phyloP scores from a whole-genome alignment of 2,888 invertebrate species.

The Folsomia manolachei region DNA sequence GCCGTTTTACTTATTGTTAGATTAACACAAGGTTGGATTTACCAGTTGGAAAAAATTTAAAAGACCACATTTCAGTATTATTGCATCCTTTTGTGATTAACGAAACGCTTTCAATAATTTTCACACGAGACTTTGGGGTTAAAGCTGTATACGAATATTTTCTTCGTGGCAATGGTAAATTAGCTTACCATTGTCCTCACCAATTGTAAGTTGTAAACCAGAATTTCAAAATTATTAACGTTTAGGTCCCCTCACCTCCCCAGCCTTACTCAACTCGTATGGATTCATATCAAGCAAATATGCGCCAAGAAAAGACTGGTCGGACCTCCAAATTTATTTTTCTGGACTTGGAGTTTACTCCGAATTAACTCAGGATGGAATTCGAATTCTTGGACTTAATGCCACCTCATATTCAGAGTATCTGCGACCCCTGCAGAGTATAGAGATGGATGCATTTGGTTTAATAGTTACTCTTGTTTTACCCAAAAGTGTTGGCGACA shows the following conservation, averaged over 20 bases:
- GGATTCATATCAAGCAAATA: constrained; percentile 68
- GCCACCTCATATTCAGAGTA: not conserved
- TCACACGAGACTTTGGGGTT: constrained; percentile 37
- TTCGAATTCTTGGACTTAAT: not conserved
- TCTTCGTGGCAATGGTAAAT: constrained; percentile 35
- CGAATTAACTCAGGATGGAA: constrained; percentile 19
- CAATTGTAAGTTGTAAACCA: too few species aligned
- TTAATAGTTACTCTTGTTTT: constrained; percentile 22
- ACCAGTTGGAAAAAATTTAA: constrained; percentile 46
- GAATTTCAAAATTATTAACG: too few species aligned
- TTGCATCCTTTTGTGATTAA: constrained; percentile 33
- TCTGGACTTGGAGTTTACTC: constrained; percentile 18
- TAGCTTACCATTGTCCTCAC: constrained; percentile 80
- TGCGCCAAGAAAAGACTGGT: constrained; percentile 36
- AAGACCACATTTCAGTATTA: constrained; percentile 34
- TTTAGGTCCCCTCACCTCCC: constrained; percentile 76
- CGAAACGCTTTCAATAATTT: constrained; percentile 33
- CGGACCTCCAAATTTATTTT: constrained; percentile 42
- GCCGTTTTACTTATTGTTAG: constrained; percentile 13
- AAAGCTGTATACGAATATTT: constrained; percentile 34
- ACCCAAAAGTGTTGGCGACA: constrained; percentile 39
- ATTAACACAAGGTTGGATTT: constrained; percentile 38
- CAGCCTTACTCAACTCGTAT: constrained; percentile 82
- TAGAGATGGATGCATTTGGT: not conserved
- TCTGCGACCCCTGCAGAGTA: not conserved